phyloP scores from a whole-genome alignment of 2,113 vertebrate species.

The Zapornia atra region DNA sequence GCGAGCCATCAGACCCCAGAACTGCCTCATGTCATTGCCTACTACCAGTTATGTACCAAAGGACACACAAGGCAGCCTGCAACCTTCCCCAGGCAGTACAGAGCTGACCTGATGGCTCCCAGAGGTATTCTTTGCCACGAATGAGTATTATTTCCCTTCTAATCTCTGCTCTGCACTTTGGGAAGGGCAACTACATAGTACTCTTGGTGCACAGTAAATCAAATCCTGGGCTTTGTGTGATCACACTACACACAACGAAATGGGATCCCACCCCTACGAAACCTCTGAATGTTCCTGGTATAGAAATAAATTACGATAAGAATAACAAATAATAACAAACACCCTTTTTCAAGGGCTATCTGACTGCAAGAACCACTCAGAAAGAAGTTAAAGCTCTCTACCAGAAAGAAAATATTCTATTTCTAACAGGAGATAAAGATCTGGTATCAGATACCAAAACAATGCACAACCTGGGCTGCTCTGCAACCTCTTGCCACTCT shows the following conservation, averaged over 20 bases:
- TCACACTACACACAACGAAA: neutral
- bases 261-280: neutral
- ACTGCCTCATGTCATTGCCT: neutral
- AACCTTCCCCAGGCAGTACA: neutral
- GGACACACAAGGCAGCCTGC: neutral
- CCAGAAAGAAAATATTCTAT: conserved; percentile 14
- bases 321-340: conserved; percentile 42
- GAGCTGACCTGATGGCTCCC: neutral
- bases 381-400: conserved; percentile 30
- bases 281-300: neutral
- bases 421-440: conserved; percentile 27
- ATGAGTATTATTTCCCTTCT: neutral
- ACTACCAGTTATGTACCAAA: neutral
- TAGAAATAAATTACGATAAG: conserved; percentile 8
- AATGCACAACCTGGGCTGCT: neutral
- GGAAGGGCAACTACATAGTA: neutral
- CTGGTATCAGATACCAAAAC: neutral
- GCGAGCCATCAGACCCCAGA: neutral
- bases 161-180: conserved; percentile 28
- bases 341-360: neutral
- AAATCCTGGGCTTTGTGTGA: neutral
- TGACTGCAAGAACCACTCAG: conserved; percentile 15
- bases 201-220: neutral
- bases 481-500: neutral
- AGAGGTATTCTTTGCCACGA: neutral